Evolutionary conservation across 2,888 invertebrate genomes (phyloP).

Genomic region (Toxonevra muliebris): DNA sequence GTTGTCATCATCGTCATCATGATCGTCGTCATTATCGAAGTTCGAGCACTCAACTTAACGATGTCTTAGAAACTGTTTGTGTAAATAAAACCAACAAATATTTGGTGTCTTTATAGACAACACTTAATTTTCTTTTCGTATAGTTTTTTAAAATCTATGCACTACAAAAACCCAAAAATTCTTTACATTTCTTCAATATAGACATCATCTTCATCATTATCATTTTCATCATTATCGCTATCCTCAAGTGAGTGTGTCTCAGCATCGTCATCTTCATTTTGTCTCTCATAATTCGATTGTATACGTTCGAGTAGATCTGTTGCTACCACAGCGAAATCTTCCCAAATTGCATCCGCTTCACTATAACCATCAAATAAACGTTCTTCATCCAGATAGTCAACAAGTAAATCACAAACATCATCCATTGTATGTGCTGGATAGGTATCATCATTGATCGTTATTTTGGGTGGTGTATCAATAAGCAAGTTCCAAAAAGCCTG

Average conservation of each 20-base stretch:
- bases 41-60: neutral
- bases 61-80: too few relatives aligned
- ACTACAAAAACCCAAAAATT: neutral
- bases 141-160: neutral
- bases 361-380: constrained; percentile 62
- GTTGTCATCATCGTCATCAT: constrained; percentile 23
- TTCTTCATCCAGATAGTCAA: constrained; percentile 71
- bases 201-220: constrained; percentile 53
- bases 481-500: constrained; percentile 79
- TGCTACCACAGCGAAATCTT: constrained; percentile 79
- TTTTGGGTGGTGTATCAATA: constrained; percentile 67
- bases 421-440: constrained; percentile 68
- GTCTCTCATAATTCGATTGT: constrained; percentile 55
- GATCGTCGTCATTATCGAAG: constrained; percentile 11
- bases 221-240: constrained; percentile 45
- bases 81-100: too few relatives aligned
- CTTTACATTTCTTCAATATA: constrained; percentile 56
- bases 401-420: constrained; percentile 67
- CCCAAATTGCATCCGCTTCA: constrained; percentile 69
- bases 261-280: constrained; percentile 34
- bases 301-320: constrained; percentile 74
- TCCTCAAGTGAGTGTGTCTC: constrained; percentile 29
- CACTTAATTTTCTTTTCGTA: neutral
- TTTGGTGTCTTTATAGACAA: neutral
- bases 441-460: constrained; percentile 56